These are phyloP conservation scores for Zaprionus taronus DNA, from an alignment of 1,140 invertebrate species.

Conservation along the genomic window DNA sequence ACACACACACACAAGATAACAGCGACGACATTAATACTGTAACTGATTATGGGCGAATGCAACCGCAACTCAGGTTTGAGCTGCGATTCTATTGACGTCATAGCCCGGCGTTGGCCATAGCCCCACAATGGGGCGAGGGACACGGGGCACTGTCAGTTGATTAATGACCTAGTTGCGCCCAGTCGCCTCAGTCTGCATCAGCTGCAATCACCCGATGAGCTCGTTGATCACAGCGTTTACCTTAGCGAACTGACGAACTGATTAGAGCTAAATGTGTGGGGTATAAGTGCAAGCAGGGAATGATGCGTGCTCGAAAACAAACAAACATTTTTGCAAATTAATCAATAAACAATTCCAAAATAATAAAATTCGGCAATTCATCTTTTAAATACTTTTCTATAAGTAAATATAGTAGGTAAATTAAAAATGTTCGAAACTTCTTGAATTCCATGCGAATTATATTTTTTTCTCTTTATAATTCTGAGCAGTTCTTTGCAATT, in stretches of 20 bases:
- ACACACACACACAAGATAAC: slow-evolving; percentile 22
- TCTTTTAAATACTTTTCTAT: neutral
- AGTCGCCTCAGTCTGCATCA: slow-evolving; percentile 34
- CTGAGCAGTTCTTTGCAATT: neutral
- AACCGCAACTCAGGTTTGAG: slow-evolving; percentile 34
- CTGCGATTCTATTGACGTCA: slow-evolving; percentile 63
- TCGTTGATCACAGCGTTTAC: neutral
- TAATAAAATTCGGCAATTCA: neutral
- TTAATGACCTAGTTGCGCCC: slow-evolving; percentile 64
- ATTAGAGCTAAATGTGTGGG: neutral
- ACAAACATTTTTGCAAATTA: neutral
- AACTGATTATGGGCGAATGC: slow-evolving; percentile 45
- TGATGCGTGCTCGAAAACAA: neutral
- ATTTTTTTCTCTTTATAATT: too few relatives aligned
- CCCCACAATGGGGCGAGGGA: slow-evolving; percentile 11
- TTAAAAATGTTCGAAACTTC: too few relatives aligned
- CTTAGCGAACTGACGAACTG: neutral
- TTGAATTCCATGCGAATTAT: too few relatives aligned
- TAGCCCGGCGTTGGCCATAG: slow-evolving; percentile 48
- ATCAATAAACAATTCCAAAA: neutral
- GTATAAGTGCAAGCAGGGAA: neutral
- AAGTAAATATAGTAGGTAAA: neutral
- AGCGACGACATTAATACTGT: slow-evolving; percentile 37
- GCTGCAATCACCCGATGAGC: slow-evolving; percentile 22
- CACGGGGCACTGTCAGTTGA: slow-evolving; percentile 10